phyloP scores from a whole-genome alignment of 2,113 vertebrate genomes.

The Sorex araneus region DNA sequence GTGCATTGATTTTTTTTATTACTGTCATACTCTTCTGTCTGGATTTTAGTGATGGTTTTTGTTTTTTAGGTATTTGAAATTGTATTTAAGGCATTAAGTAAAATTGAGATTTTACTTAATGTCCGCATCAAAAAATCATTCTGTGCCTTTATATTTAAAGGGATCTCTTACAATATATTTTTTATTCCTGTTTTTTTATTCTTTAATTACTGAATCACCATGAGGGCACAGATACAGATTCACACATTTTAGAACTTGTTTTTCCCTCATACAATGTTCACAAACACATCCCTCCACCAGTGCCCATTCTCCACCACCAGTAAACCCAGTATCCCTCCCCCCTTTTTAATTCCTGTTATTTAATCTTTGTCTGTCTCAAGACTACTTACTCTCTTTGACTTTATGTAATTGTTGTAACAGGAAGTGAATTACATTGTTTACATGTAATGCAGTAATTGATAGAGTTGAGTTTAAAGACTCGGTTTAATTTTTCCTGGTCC shows the following conservation, averaged over 20 bases:
- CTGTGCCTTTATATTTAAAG: slow-evolving; percentile 17
- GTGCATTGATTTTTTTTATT: not conserved
- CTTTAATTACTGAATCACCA: no score
- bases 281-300: no score
- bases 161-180: not conserved
- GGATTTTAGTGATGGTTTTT: not conserved
- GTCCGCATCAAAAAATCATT: not conserved
- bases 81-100: no score
- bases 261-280: no score
- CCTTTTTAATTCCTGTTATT: not conserved
- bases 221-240: no score
- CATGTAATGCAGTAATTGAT: slow-evolving; percentile 6
- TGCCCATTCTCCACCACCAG: no score
- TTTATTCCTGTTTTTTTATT: no score
- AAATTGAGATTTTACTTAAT: not conserved
- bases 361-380: slow-evolving; percentile 18
- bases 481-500: not conserved
- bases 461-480: slow-evolving; percentile 33
- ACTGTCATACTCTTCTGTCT: not conserved
- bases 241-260: no score
- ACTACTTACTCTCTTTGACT: slow-evolving; percentile 37
- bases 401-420: not conserved
- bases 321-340: no score
- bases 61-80: slow-evolving; percentile 19
- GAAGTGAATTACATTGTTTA: not conserved